Percentiles rank a stretch among this genome's conserved stretches.
These are phyloP conservation scores for Tenthredo amoena DNA, from an alignment of 2,888 invertebrate species.

Conservation along the genomic window DNA sequence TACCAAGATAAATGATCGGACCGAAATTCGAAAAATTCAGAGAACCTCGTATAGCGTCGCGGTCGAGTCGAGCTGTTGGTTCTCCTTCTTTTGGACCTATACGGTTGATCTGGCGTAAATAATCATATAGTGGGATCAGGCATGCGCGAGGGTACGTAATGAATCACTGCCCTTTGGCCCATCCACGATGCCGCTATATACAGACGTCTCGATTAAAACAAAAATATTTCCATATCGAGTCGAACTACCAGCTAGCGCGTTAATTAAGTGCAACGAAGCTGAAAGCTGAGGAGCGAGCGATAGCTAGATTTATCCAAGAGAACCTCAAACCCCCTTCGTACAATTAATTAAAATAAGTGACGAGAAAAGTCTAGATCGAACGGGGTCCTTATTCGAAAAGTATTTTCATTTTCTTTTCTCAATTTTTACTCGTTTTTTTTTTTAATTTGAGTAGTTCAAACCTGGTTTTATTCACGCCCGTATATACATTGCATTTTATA, in stretches of 20 bases:
- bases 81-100: not conserved
- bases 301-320: not conserved
- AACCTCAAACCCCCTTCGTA: not conserved
- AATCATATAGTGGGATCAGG: constrained; percentile 40
- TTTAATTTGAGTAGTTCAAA: not conserved
- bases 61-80: not conserved
- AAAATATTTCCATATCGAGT: constrained; percentile 48
- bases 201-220: constrained; percentile 34
- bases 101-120: constrained; percentile 31
- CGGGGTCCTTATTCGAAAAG: not conserved
- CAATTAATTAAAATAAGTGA: not conserved
- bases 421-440: not conserved
- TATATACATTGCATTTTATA: not conserved
- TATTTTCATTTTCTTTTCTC: not conserved
- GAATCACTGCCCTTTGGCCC: constrained; percentile 38
- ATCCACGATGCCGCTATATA: not conserved
- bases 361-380: not conserved
- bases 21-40: constrained; percentile 49
- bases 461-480: not conserved
- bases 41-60: not conserved
- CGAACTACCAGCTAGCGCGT: not conserved
- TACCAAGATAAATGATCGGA: constrained; percentile 51
- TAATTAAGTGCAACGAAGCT: constrained; percentile 17
- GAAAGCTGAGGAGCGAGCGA: not conserved
- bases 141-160: constrained; percentile 35